Percentiles rank a stretch among this genome's conserved stretches.
Evolutionary conservation across 2,888 invertebrate species (phyloP).

Genomic region (Celastrina argiolus): DNA sequence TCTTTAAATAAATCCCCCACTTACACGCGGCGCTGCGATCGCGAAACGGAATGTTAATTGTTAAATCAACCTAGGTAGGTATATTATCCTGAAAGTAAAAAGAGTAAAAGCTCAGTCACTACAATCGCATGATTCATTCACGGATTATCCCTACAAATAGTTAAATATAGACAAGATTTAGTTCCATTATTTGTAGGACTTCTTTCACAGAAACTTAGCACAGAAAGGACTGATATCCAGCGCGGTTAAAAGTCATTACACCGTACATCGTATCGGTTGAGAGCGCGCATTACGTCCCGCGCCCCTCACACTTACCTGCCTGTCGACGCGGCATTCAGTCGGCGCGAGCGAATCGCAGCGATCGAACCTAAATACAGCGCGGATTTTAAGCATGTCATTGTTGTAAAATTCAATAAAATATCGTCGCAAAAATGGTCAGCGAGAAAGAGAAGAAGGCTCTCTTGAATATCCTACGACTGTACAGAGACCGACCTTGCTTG

Average conservation of each 20-base stretch:
- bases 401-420: background rate
- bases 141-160: too few relatives aligned
- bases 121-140: too few relatives aligned
- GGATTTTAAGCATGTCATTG: background rate
- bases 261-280: background rate
- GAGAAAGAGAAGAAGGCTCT: background rate
- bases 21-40: too few relatives aligned
- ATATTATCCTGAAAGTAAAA: too few relatives aligned
- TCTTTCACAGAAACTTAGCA: too few relatives aligned
- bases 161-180: too few relatives aligned
- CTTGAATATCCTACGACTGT: background rate
- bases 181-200: too few relatives aligned
- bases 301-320: background rate
- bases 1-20: too few relatives aligned
- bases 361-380: background rate
- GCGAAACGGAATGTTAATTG: too few relatives aligned
- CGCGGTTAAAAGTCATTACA: background rate
- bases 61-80: too few relatives aligned
- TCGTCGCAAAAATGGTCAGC: background rate
- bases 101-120: too few relatives aligned
- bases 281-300: background rate
- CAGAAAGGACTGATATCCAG: too few relatives aligned
- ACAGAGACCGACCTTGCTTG: background rate
- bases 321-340: background rate
- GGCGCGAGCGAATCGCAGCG: background rate